phyloP scores from a whole-genome alignment of 2,797 vertebrate genomes.

The Acipenser oxyrinchus region DNA sequence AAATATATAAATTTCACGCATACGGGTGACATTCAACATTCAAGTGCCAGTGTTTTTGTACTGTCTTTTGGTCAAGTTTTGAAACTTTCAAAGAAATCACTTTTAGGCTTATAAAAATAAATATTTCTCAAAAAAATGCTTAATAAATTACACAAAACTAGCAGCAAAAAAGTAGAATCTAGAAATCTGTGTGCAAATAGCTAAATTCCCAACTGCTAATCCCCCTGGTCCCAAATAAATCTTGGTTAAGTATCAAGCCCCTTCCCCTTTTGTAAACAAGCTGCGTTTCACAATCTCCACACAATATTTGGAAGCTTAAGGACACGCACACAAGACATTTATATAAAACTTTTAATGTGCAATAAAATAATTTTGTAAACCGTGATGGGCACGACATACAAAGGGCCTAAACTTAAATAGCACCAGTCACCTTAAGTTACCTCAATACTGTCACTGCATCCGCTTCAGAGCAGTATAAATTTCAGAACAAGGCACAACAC shows the following conservation, averaged over 20 bases:
- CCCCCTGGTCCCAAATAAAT: slow-evolving; percentile 99
- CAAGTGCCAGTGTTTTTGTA: slow-evolving; percentile 99
- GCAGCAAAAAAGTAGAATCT: slow-evolving; percentile 99
- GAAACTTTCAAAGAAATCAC: slow-evolving; percentile 99
- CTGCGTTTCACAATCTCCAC: slow-evolving; percentile 88
- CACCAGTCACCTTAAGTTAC: slow-evolving; percentile 92
- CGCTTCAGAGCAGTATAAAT: slow-evolving; percentile 73
- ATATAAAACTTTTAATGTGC: slow-evolving; percentile 98
- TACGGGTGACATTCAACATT: slow-evolving; percentile 99
- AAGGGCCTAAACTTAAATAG: slow-evolving; percentile 97
- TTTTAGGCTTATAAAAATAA: slow-evolving; percentile 99
- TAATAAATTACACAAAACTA: slow-evolving; percentile 99
- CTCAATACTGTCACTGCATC: slow-evolving; percentile 99
- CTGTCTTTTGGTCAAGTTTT: slow-evolving; percentile 99
- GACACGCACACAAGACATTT: slow-evolving; percentile 97
- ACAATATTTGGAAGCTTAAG: slow-evolving; percentile 99
- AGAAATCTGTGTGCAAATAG: slow-evolving; percentile 99
- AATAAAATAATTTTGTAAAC: slow-evolving; percentile 99
- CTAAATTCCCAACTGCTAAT: slow-evolving; percentile 96
- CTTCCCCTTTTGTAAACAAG: slow-evolving; percentile 97
- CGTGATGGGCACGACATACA: slow-evolving; percentile 93
- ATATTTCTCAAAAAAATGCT: slow-evolving; percentile 99
- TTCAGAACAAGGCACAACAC: slow-evolving; percentile 97
- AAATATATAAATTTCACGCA: slow-evolving; percentile 99
- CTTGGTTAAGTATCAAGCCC: slow-evolving; percentile 88